Percentiles rank a stretch among this genome's conserved stretches.
These are phyloP conservation scores for Furcula furcula DNA, from an alignment of 2,888 invertebrate genomes.

Conservation along the genomic window DNA sequence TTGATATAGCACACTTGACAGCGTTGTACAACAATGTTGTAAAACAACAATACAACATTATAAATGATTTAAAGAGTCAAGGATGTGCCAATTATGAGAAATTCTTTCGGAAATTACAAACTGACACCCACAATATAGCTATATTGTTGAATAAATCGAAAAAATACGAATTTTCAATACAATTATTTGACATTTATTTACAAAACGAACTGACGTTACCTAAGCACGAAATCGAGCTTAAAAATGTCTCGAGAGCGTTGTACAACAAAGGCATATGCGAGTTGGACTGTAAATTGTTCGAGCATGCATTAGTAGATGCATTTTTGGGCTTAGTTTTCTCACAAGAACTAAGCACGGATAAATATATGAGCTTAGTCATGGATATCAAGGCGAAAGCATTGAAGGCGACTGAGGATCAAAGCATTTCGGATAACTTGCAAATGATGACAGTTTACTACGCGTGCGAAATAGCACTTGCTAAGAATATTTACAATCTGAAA, in stretches of 20 bases:
- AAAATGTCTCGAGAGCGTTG: slow-evolving; percentile 58
- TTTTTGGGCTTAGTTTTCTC: slow-evolving; percentile 58
- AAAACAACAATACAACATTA: slow-evolving; percentile 43
- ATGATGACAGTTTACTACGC: slow-evolving; percentile 44
- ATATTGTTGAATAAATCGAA: slow-evolving; percentile 53
- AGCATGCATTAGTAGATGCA: slow-evolving; percentile 51
- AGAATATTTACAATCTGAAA: slow-evolving; percentile 44
- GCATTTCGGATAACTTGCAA: slow-evolving; percentile 41
- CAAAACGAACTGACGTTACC: slow-evolving; percentile 43
- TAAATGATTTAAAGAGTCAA: slow-evolving; percentile 38
- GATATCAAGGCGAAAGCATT: slow-evolving; percentile 63
- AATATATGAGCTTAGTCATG: slow-evolving; percentile 64
- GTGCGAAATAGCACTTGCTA: slow-evolving; percentile 32
- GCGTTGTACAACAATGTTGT: slow-evolving; percentile 36
- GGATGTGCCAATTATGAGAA: slow-evolving; percentile 54
- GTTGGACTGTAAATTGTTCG: slow-evolving; percentile 48
- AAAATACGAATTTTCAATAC: slow-evolving; percentile 51
- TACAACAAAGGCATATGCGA: slow-evolving; percentile 72
- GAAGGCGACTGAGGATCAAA: slow-evolving; percentile 30
- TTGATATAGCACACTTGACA: slow-evolving; percentile 32
- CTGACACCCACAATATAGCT: slow-evolving; percentile 63
- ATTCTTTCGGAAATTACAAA: slow-evolving; percentile 56
- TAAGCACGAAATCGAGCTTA: slow-evolving; percentile 36
- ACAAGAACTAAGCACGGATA: slow-evolving; percentile 44
- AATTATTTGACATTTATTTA: slow-evolving; percentile 58